A percentile compares a stretch with the other conserved stretches of the same genome.
Conservation (phyloP, 2,797 vertebrate species). For the Gadopsis marmoratus region DNA sequence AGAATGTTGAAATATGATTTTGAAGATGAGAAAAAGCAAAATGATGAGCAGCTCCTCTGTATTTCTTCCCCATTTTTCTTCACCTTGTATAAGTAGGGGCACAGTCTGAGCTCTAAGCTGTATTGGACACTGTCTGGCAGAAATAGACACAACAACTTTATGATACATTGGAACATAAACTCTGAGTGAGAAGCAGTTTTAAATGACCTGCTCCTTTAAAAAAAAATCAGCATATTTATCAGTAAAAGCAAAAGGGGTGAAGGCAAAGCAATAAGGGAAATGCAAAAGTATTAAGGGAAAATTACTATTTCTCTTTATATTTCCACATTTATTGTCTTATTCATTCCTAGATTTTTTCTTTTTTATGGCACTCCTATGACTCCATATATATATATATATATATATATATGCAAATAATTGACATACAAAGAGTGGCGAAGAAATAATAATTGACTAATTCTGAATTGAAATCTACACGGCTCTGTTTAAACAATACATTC, state of each 20-base stretch:
- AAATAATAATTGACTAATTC: neutral
- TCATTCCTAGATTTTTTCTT: too few species aligned
- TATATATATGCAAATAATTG: neutral
- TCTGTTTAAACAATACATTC: neutral
- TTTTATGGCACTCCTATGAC: too few species aligned
- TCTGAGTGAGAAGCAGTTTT: neutral
- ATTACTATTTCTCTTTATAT: too few species aligned
- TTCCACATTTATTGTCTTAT: too few species aligned
- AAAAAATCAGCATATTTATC: neutral
- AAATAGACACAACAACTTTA: neutral
- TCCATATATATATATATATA: too few species aligned
- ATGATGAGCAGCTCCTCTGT: neutral
- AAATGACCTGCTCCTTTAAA: neutral
- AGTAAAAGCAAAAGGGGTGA: too few species aligned
- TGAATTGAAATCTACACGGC: neutral
- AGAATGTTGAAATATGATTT: neutral
- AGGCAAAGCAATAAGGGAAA: too few species aligned
- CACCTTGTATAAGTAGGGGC: neutral
- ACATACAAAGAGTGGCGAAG: neutral
- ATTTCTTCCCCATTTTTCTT: neutral
- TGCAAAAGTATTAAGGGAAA: too few species aligned
- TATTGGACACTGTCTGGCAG: neutral
- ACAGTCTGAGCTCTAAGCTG: neutral
- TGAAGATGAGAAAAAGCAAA: neutral
- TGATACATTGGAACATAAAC: neutral